These are phyloP conservation scores for Cephalopachus bancanus DNA, from an alignment of 2,797 vertebrate genomes.

Conservation along the genomic window DNA sequence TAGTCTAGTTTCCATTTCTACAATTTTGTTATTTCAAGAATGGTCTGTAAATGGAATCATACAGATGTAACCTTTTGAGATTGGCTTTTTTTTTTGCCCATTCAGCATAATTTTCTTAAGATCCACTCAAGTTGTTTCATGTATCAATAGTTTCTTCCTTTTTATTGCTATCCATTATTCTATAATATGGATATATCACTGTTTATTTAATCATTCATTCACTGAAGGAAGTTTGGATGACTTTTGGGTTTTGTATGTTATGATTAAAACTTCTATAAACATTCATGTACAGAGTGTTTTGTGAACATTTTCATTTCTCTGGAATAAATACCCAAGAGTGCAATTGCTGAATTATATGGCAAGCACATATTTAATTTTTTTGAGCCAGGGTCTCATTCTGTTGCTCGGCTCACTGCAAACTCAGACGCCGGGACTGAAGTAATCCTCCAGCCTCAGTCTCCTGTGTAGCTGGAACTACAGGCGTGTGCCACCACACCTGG, in stretches of 20 bases:
- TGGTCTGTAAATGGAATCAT: neutral
- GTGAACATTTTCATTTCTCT: neutral
- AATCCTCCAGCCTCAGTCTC: no score
- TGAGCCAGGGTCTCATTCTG: no score
- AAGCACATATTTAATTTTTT: neutral
- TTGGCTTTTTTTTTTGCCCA: neutral
- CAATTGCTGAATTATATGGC: neutral
- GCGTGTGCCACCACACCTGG: no score
- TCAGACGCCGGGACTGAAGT: no score
- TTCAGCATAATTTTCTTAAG: neutral
- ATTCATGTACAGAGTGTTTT: neutral
- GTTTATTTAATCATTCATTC: neutral
- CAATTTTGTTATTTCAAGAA: conserved; percentile 36
- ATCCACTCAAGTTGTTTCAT: neutral
- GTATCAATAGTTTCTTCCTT: neutral
- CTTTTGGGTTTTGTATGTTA: neutral
- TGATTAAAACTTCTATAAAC: conserved; percentile 15
- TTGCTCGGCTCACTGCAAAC: no score
- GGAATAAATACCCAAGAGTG: neutral
- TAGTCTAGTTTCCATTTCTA: neutral
- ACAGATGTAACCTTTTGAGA: neutral
- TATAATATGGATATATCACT: neutral
- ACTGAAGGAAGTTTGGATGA: neutral
- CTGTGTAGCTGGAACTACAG: no score
- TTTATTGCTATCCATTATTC: neutral